phyloP scores from a whole-genome alignment of 2,797 vertebrate genomes.

The Lagocephalus sceleratus region DNA sequence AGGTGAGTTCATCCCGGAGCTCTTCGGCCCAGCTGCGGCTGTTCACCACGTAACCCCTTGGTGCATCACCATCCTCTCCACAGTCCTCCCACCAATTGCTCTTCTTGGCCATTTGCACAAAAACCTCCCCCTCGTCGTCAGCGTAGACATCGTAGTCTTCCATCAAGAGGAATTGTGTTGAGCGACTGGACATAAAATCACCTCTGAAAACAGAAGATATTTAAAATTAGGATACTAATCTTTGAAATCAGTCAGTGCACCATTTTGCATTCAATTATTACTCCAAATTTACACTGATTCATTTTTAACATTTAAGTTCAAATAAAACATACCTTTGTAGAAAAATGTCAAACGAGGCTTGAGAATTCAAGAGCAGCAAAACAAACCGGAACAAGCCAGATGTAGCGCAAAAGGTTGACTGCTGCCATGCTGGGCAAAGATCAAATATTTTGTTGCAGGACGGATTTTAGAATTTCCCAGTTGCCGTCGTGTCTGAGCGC shows the following conservation, averaged over 20 bases:
- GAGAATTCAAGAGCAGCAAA: conserved; percentile 2
- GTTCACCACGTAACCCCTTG: conserved; percentile 49
- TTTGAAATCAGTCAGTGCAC: no score
- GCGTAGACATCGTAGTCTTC: conserved; percentile 56
- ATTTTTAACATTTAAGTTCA: background rate
- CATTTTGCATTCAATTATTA: background rate
- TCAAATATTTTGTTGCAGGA: background rate
- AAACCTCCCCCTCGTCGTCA: conserved; percentile 40
- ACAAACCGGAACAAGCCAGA: background rate
- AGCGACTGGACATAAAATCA: background rate
- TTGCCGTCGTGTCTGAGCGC: background rate
- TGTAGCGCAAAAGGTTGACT: background rate
- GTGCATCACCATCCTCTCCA: conserved; percentile 13
- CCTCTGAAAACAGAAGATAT: background rate
- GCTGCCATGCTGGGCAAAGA: conserved; percentile 1
- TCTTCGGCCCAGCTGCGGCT: conserved; percentile 63
- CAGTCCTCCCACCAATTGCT: conserved; percentile 53
- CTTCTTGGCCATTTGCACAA: conserved; percentile 22
- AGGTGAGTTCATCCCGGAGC: conserved; percentile 50
- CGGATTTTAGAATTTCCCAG: background rate
- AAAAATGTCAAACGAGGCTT: conserved; percentile 1
- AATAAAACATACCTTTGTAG: conserved; percentile 19
- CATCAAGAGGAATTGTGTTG: conserved; percentile 28
- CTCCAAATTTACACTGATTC: background rate
- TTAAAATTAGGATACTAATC: background rate